Conservation (phyloP, 1,140 invertebrate genomes). For the Tetragnatha versicolor region DNA sequence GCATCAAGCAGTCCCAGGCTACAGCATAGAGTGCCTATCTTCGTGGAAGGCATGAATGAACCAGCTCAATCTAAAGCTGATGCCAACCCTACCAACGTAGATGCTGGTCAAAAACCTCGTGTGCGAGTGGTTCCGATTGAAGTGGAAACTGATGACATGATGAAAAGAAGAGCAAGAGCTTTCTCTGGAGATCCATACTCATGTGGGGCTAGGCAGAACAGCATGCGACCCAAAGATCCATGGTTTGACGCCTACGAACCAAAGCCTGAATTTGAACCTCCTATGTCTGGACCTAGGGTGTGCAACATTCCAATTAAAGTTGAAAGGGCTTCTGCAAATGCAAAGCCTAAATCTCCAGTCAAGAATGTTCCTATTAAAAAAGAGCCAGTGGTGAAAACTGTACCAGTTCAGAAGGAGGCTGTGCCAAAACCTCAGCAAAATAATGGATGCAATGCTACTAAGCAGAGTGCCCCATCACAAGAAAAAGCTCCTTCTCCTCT, state of each 20-base stretch:
- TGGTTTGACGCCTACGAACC: neutral
- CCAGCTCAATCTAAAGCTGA: neutral
- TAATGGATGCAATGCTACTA: conserved; percentile 23
- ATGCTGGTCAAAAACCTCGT: conserved; percentile 9
- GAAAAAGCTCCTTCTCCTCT: neutral
- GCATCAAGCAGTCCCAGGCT: conserved; percentile 18
- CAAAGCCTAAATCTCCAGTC: neutral
- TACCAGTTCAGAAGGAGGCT: neutral
- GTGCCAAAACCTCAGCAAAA: neutral
- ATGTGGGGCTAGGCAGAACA: too few relatives aligned
- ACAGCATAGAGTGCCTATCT: conserved; percentile 43
- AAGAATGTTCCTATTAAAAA: neutral
- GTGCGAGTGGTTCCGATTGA: conserved; percentile 42
- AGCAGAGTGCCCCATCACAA: neutral
- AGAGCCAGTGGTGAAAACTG: neutral
- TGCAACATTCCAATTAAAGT: conserved; percentile 43
- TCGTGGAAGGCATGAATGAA: conserved; percentile 15
- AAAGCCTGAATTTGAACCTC: neutral
- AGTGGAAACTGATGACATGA: neutral
- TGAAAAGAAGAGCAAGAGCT: neutral
- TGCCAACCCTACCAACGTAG: neutral
- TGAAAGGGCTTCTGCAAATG: neutral
- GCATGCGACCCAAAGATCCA: neutral
- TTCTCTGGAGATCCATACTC: neutral
- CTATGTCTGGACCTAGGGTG: neutral